Percentiles rank a stretch among this genome's conserved stretches.
phyloP scores from a whole-genome alignment of 1,140 invertebrate genomes.

The Mycetomoellerius zeteki region DNA sequence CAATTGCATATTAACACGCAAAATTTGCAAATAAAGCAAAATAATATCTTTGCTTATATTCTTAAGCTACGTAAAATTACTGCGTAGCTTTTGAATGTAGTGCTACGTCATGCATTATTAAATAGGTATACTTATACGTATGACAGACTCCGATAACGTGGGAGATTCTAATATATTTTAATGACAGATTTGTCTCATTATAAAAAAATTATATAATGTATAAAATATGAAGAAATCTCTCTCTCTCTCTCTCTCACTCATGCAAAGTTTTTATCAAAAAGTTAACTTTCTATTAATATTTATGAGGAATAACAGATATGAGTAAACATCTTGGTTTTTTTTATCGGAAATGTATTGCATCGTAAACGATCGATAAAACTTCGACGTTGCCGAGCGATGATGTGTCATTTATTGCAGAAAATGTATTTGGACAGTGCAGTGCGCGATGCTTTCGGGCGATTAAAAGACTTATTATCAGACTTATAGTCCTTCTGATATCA shows the following conservation, averaged over 20 bases:
- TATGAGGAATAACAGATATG: background rate
- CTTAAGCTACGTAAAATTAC: constrained; percentile 9
- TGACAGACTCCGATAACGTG: background rate
- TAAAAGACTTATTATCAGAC: constrained; percentile 54
- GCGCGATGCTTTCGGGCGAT: constrained; percentile 40
- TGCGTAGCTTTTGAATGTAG: constrained; percentile 7
- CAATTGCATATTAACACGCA: constrained; percentile 57
- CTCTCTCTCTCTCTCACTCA: background rate
- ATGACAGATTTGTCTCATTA: background rate
- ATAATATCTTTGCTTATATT: constrained; percentile 38
- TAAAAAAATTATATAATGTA: background rate
- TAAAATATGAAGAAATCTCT: background rate
- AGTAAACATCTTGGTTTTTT: too few relatives aligned
- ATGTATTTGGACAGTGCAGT: background rate
- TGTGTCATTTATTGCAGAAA: constrained; percentile 39
- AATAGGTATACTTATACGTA: constrained; percentile 24
- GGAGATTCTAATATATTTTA: constrained; percentile 9
- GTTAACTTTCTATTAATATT: background rate
- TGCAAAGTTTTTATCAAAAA: background rate
- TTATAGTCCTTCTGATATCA: constrained; percentile 53
- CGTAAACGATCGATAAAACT: constrained; percentile 30
- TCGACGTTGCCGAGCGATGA: constrained; percentile 19
- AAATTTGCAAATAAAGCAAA: constrained; percentile 60
- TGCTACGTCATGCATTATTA: constrained; percentile 16
- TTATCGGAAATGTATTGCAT: background rate